Conservation (phyloP, 2,888 invertebrate genomes). For the Sarcophaga subvicina region DNA sequence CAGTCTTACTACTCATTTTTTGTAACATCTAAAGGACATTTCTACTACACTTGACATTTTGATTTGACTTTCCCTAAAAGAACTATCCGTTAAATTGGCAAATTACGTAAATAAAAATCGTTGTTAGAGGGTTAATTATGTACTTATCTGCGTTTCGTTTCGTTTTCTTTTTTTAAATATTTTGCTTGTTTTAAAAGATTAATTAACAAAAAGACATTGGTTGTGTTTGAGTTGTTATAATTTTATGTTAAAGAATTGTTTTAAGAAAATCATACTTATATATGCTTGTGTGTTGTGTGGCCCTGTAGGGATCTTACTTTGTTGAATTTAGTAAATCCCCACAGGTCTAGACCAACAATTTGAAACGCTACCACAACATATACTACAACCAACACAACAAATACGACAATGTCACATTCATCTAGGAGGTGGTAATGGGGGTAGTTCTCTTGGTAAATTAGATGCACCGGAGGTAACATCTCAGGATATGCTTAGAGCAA, state of each 20-base stretch:
- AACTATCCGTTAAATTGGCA: not conserved
- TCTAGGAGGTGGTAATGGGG: conserved; percentile 87
- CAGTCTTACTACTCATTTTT: no score
- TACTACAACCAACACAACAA: conserved; percentile 73
- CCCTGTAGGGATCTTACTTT: conserved; percentile 79
- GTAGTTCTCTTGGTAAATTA: conserved; percentile 85
- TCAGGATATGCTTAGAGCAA: conserved; percentile 91
- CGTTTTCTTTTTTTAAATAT: not conserved
- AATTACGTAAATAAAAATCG: not conserved
- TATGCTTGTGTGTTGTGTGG: conserved; percentile 80
- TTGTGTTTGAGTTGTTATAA: conserved; percentile 40
- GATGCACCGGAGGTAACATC: conserved; percentile 86
- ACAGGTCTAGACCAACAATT: conserved; percentile 78
- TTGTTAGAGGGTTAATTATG: conserved; percentile 11
- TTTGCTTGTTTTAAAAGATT: conserved; percentile 27
- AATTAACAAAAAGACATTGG: conserved; percentile 29
- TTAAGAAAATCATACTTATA: conserved; percentile 40
- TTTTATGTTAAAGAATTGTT: conserved; percentile 12
- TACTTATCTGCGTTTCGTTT: not conserved
- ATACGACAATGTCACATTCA: conserved; percentile 92
- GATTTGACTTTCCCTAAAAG: no score
- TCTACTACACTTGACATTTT: no score
- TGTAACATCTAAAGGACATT: no score
- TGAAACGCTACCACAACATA: conserved; percentile 83
- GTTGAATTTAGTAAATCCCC: conserved; percentile 80